Base-by-base conservation (phyloP, 2,888 invertebrate genomes). In the Spatulosminthurus flaviceps region DNA sequence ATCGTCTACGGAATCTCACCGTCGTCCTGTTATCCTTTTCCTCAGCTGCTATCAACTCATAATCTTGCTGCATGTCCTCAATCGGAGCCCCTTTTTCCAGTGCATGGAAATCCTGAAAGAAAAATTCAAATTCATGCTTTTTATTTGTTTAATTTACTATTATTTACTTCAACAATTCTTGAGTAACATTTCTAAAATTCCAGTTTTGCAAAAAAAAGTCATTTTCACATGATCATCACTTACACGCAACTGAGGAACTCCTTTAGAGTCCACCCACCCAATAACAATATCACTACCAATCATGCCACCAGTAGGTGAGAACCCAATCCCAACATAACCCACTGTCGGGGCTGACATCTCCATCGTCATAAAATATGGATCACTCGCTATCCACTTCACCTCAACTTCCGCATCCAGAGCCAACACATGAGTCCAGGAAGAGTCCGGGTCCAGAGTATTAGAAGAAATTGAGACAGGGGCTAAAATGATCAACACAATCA, bases 321-420 rank as follows among this genome's bases (percentile, higher is more conserved):
- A 94, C 80, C 96, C 96, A 86, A 96, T 91, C 64, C 94, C 95
- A 82, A 96, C 92, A 88, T 94, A 96, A 85, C 96, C 96, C 86
- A 91, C 90, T 81, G 95, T 94, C 88, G 91, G 91, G 87, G 93
- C 95, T 88, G 94, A 94, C 87, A 95, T 90, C 88, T 94, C 92
- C 88, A 95, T 94, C 85, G 93, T 93, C 86, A 95, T 92, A 88
- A 93, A 93, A 87, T 92, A 92, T 0, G 77, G 74, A 43, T 81
- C 80, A 41, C 51, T 72, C 0, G 79, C 61, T 21, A 78, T 75
- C 83, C 83, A 83, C 61, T 80, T 82, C 2, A 83, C 67, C 43
- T 75, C 41, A 2, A 83, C 51, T 19, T 61, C 81, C 13, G 42
- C 73, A 21, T 81, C 81, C n/a, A 83, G 22, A 1, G 4, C 29